Conservation (phyloP, 2,888 invertebrate genomes). For the Zele albiditarsus region DNA sequence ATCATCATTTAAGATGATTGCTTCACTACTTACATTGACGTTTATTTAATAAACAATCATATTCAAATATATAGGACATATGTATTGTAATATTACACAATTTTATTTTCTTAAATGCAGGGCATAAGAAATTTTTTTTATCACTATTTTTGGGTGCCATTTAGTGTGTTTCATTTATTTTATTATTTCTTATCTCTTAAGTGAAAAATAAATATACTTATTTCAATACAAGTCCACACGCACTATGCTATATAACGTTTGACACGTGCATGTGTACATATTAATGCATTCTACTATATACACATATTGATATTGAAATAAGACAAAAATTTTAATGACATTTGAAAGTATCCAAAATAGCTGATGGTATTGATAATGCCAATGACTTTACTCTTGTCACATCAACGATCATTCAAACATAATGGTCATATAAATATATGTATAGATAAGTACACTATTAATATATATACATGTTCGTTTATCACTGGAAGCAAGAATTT, state of each 20-base stretch:
- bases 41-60: slow-evolving; percentile 22
- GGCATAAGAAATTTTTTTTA: background rate
- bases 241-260: background rate
- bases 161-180: background rate
- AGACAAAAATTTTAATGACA: slow-evolving; percentile 10
- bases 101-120: background rate
- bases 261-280: background rate
- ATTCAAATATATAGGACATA: background rate
- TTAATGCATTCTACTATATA: background rate
- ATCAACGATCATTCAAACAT: slow-evolving; percentile 4
- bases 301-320: background rate
- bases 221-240: background rate
- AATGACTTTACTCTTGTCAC: background rate
- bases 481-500: slow-evolving; percentile 46
- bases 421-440: background rate
- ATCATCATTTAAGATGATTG: slow-evolving; percentile 24
- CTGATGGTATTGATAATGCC: background rate
- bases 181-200: background rate
- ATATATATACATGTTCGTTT: background rate
- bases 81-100: background rate
- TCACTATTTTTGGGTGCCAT: background rate
- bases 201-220: slow-evolving; percentile 19
- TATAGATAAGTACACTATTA: background rate
- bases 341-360: background rate
- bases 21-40: slow-evolving; percentile 8